Evolutionary conservation across 2,113 vertebrate species (phyloP).

Genomic region (Pituophis catenifer): DNA sequence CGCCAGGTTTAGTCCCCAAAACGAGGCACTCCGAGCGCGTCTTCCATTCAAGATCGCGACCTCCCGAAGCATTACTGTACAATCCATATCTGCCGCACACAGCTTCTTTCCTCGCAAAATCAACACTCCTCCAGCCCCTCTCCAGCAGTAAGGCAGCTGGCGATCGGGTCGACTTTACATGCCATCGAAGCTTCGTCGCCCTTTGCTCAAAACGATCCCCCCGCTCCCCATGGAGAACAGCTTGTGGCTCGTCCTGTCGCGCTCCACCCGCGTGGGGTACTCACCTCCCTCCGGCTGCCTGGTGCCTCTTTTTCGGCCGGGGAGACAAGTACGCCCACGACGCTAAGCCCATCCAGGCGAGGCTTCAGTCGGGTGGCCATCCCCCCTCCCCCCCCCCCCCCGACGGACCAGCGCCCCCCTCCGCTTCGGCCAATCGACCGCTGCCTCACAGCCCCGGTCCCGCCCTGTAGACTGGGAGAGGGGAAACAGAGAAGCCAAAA

Average conservation of each 20-base stretch:
- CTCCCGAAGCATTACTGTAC: background rate
- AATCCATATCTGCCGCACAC: background rate
- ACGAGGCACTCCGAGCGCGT: background rate
- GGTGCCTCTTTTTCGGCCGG: background rate
- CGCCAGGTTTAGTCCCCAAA: background rate
- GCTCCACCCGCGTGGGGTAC: background rate
- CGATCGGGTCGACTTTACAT: background rate
- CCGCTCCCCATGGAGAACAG: background rate
- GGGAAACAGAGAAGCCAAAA: background rate
- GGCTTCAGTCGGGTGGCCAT: background rate
- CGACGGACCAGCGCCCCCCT: background rate
- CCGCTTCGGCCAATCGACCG: background rate
- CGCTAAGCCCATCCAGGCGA: background rate
- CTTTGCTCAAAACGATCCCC: background rate
- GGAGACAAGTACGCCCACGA: background rate
- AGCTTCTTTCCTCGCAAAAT: background rate
- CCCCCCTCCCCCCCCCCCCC: background rate
- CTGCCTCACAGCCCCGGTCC: background rate
- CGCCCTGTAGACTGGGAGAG: background rate
- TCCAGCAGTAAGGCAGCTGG: background rate
- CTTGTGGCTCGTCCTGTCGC: background rate
- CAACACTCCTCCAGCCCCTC: background rate
- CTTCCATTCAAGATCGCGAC: background rate
- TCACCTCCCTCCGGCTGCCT: background rate
- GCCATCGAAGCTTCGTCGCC: background rate